Conservation (phyloP, 2,797 vertebrate genomes). For the Ambastaia sidthimunki region DNA sequence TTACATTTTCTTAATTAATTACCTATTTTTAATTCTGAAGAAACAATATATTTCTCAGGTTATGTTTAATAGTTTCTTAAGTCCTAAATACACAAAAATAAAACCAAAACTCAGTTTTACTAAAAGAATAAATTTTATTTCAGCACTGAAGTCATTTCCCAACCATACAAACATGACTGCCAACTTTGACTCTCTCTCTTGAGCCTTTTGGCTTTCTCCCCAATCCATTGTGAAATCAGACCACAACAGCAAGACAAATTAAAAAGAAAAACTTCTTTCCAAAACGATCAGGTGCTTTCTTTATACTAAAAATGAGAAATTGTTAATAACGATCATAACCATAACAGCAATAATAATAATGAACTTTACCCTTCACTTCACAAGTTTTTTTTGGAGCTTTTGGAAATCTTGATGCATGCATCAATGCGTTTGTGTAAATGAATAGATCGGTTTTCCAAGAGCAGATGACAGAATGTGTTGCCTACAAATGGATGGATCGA, state of each 20-base stretch:
- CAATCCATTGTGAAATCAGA: slow-evolving; percentile 81
- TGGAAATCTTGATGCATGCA: slow-evolving; percentile 80
- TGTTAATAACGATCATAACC: slow-evolving; percentile 83
- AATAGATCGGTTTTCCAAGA: slow-evolving; percentile 60
- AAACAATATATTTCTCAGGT: not conserved
- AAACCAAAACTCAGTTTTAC: slow-evolving; percentile 74
- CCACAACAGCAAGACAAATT: slow-evolving; percentile 86
- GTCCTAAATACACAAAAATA: slow-evolving; percentile 45
- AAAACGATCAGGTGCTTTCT: slow-evolving; percentile 85
- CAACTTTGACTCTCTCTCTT: slow-evolving; percentile 80
- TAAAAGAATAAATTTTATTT: slow-evolving; percentile 99
- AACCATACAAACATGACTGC: slow-evolving; percentile 90
- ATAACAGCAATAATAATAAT: slow-evolving; percentile 83
- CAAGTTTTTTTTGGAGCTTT: slow-evolving; percentile 66
- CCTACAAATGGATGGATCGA: slow-evolving; percentile 56
- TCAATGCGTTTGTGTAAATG: slow-evolving; percentile 72
- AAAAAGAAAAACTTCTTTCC: slow-evolving; percentile 79
- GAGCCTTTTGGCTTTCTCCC: slow-evolving; percentile 75
- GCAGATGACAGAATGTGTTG: slow-evolving; percentile 58
- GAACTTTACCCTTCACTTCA: slow-evolving; percentile 81
- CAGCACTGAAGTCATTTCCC: slow-evolving; percentile 96
- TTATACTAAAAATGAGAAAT: slow-evolving; percentile 85
- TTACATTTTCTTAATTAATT: no score
- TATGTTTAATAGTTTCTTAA: not conserved
- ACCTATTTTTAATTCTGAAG: no score